Evolutionary conservation across 2,113 vertebrate species (phyloP), one percentile per base, ranked within the genome.

Genomic region (Ceyx cyanopectus): DNA sequence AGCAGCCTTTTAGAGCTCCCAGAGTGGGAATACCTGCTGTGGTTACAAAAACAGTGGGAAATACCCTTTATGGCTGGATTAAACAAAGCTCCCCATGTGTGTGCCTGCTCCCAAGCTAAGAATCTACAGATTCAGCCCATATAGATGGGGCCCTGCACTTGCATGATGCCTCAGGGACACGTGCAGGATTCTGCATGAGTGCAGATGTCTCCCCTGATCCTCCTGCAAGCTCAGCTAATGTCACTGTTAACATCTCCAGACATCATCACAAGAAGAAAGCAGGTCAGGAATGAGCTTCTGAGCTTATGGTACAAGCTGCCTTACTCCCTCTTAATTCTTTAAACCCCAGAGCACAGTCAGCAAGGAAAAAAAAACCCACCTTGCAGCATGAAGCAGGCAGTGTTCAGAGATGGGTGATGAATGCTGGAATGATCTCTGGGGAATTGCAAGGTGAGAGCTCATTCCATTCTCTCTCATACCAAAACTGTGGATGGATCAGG

Each of bases 211-310:
- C 78, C 41, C 78, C 30, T 41, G 54, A 88, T 88, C 73, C 66
- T 83, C 74, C 43, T 23, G 53, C 77, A 93, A 92, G 77, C 88
- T 86, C 92, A 95, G 66, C 81, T 68, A 85, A 91, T 32, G 61
- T 90, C 80, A 75, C 73, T 65, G 34, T 67, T 83, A 90, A 83
- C 94, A 84, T 88, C 53, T 90, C 61, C 81, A 92, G 73, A 83
- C 77, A 53, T 7, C 74, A 79, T 34, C 86, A 76, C 58, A 70
- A 68, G 73, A 95, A 92, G 24, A 92, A 84, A 94, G 74, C 22
- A 0, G 81, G 77, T 90, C 74, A 90, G 77, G 85, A 94, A 92
- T 17, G n/a, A 81, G 85, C 77, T 86, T 78, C 85, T 84, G 75
- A 88, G 83, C 77, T 86, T 72, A 65, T 19, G 15, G 61, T 73